These are phyloP conservation scores for Phocides pigmalion DNA, from an alignment of 1,140 invertebrate species.

Conservation along the genomic window DNA sequence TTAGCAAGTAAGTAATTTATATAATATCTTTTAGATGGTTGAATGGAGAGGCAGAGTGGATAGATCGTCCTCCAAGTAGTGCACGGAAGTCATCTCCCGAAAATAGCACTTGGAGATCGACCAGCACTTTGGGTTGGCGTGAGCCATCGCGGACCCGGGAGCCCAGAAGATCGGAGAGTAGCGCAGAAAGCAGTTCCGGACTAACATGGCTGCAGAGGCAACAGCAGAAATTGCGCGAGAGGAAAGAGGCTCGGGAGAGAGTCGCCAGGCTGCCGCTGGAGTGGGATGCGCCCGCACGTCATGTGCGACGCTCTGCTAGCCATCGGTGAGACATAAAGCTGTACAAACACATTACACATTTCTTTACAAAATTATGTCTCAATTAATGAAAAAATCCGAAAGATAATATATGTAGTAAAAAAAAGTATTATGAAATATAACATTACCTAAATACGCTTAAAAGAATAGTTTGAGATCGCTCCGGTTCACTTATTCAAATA, in stretches of 20 bases:
- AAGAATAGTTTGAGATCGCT: too few species aligned
- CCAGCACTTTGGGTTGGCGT: conserved; percentile 67
- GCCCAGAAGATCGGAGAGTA: conserved; percentile 64
- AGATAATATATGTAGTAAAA: too few species aligned
- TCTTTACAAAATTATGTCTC: too few species aligned
- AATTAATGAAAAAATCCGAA: too few species aligned
- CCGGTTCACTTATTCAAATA: too few species aligned
- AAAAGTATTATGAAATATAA: too few species aligned
- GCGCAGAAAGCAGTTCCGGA: conserved; percentile 71
- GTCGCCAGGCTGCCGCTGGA: conserved; percentile 89
- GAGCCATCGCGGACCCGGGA: conserved; percentile 61
- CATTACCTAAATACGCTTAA: too few species aligned
- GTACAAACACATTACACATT: too few species aligned
- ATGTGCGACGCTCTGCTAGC: conserved; percentile 77
- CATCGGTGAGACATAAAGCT: conserved; percentile 79
- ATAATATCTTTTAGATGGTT: conserved; percentile 57
- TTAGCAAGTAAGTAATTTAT: neutral
- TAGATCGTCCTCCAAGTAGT: conserved; percentile 60
- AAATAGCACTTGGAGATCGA: conserved; percentile 70
- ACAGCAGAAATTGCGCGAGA: conserved; percentile 89
- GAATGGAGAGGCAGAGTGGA: conserved; percentile 73
- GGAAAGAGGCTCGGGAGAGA: conserved; percentile 86
- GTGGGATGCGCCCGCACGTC: conserved; percentile 74
- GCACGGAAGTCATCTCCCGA: conserved; percentile 59
- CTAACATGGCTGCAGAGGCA: conserved; percentile 91